Evolutionary conservation across 1,140 invertebrate genomes (phyloP), one percentile per base, ranked within the genome.

Genomic region (Sitobion miscanthi): DNA sequence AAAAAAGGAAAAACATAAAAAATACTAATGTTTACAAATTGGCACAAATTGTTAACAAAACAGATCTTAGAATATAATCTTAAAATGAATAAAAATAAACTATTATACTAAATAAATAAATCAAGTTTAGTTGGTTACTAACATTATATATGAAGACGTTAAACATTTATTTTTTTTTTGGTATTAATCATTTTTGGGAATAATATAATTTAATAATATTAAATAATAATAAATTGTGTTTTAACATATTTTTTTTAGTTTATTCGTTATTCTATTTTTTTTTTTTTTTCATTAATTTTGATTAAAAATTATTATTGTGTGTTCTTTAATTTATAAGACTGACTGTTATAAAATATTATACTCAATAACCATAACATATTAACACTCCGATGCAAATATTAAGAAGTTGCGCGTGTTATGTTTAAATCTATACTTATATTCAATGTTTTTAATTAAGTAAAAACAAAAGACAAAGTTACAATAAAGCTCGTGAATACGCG

Each of bases 11-110:
- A 85, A 92, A 83, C 17, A 38, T 54, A 92, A 91, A 49, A 92
- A 92, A 83, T 77, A 47, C 38, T 91, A 62, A 62, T 92, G 77
- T 85, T 85, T 92, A 92, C 77, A 85, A 52, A 92, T 92, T 92
- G 91, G 91, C 91, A 92, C 91, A 83, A 87, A 85, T 92, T 62
- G 49, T 92, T 85, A 92, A 92, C 45, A 87, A 88, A 89, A 89
- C 49, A 91, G 62, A 91, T 91, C 89, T 57, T 90, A 90, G 2
- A 77, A 17, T 62, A 90, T 42, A 62, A 90, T 49, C 45, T 88
- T 88, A 49, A 88, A 54, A 35, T 88, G n/a, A 38, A 90, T 42
- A 90, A 54, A 89, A 52, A 89, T 35, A 89, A 88, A 52, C 35
- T 54, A 54, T 54, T 54, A 35, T 23, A 54, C 47, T 89, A 89